Evolutionary conservation across 2,888 invertebrate genomes (phyloP).

Genomic region (Silvanus unidentatus): DNA sequence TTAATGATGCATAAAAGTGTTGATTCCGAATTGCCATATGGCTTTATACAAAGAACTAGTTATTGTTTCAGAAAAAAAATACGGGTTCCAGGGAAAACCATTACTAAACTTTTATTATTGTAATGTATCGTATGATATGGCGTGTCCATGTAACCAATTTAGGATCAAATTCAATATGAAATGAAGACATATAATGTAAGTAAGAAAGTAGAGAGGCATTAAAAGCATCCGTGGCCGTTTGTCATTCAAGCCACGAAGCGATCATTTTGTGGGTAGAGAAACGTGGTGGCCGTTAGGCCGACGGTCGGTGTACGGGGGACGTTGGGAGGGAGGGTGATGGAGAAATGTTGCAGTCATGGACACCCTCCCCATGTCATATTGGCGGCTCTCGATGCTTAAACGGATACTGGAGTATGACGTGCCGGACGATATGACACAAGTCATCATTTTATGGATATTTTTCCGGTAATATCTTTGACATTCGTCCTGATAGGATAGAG

Average conservation of each 20-base stretch:
- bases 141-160: too few species aligned
- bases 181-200: not conserved
- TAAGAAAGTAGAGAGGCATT: conserved; percentile 33
- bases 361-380: conserved; percentile 10
- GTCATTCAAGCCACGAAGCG: conserved; percentile 43
- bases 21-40: too few species aligned
- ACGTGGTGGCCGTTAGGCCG: conserved; percentile 40
- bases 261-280: conserved; percentile 38
- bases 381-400: conserved; percentile 12
- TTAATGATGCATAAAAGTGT: too few species aligned
- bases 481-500: conserved; percentile 10
- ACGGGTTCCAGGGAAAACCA: too few species aligned
- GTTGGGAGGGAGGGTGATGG: conserved; percentile 11
- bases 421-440: conserved; percentile 33
- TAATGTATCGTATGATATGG: too few species aligned
- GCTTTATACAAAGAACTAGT: too few species aligned
- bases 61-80: too few species aligned
- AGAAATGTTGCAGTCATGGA: conserved; percentile 24
- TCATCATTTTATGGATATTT: conserved; percentile 30
- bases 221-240: conserved; percentile 39
- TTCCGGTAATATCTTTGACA: conserved; percentile 31
- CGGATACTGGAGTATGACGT: conserved; percentile 33
- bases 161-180: too few species aligned
- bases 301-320: conserved; percentile 21
- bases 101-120: too few species aligned